Conservation (phyloP, 2,888 invertebrate species). For the Slavum lentiscoides region DNA sequence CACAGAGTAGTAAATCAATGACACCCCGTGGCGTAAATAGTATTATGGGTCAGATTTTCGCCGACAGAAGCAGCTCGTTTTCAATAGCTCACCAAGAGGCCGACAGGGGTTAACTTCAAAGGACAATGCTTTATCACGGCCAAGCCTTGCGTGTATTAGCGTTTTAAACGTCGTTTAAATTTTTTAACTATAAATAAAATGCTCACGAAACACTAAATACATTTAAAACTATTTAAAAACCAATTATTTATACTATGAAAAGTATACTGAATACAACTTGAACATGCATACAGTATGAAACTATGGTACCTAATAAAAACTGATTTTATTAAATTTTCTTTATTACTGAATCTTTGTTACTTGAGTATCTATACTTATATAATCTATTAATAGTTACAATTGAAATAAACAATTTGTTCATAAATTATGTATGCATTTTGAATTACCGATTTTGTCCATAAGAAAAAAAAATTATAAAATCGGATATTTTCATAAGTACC, state of each 20-base stretch:
- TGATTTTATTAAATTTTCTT: too few relatives aligned
- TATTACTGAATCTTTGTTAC: too few relatives aligned
- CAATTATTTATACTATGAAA: neutral
- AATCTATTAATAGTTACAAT: too few relatives aligned
- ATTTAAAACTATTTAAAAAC: too few relatives aligned
- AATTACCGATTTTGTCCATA: neutral
- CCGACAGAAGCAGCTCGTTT: slow-evolving; percentile 41
- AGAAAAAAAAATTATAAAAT: neutral
- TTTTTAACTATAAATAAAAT: neutral
- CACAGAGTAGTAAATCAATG: slow-evolving; percentile 35
- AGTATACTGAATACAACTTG: neutral
- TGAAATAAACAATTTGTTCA: too few relatives aligned
- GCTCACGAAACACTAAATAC: too few relatives aligned
- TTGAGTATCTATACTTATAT: too few relatives aligned
- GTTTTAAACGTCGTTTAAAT: neutral
- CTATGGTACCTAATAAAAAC: too few relatives aligned
- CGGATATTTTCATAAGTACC: too few relatives aligned
- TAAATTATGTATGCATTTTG: neutral
- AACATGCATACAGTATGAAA: neutral
- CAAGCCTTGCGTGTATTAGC: neutral
- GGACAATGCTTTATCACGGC: neutral
- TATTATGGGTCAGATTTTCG: slow-evolving; percentile 47
- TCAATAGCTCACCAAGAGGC: slow-evolving; percentile 23
- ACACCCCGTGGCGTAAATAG: slow-evolving; percentile 51
- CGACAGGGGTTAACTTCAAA: slow-evolving; percentile 20